Conservation (phyloP, 2,797 vertebrate species). For the Periparus ater region DNA sequence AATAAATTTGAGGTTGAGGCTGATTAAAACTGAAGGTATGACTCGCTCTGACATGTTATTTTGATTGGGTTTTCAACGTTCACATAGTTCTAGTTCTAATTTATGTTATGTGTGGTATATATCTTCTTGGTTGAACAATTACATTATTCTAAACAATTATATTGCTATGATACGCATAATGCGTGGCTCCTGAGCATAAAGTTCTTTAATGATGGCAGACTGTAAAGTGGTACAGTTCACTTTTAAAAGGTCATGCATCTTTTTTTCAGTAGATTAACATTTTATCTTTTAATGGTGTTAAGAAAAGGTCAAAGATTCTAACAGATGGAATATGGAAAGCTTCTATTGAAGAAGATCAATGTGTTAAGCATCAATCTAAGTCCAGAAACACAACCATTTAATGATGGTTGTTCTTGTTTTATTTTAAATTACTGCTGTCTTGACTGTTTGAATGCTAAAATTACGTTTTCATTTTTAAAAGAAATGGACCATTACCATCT, state of each 20-base stretch:
- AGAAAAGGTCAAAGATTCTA: slow-evolving; percentile 82
- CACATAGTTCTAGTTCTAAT: slow-evolving; percentile 33
- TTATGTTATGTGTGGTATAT: not conserved
- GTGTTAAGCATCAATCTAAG: slow-evolving; percentile 64
- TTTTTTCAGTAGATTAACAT: slow-evolving; percentile 79
- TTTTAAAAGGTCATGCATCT: slow-evolving; percentile 75
- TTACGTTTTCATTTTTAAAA: slow-evolving; percentile 33
- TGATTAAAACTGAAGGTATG: slow-evolving; percentile 35
- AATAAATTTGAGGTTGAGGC: slow-evolving; percentile 18
- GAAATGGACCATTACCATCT: not conserved
- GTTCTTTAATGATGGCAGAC: slow-evolving; percentile 57
- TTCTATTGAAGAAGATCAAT: slow-evolving; percentile 76
- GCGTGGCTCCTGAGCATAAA: slow-evolving; percentile 55
- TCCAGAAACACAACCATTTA: slow-evolving; percentile 67
- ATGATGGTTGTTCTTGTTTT: slow-evolving; percentile 45
- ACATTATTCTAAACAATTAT: slow-evolving; percentile 67
- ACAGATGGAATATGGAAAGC: slow-evolving; percentile 78
- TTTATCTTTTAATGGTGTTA: slow-evolving; percentile 86
- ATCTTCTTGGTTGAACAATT: slow-evolving; percentile 51
- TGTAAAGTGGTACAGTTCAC: slow-evolving; percentile 48
- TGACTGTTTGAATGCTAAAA: slow-evolving; percentile 34
- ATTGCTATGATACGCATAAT: slow-evolving; percentile 61
- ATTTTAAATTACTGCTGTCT: slow-evolving; percentile 50
- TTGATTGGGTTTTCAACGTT: slow-evolving; percentile 46
- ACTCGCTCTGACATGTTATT: not conserved